phyloP scores from a whole-genome alignment of 2,888 invertebrate species.

The Diabrotica balteata region DNA sequence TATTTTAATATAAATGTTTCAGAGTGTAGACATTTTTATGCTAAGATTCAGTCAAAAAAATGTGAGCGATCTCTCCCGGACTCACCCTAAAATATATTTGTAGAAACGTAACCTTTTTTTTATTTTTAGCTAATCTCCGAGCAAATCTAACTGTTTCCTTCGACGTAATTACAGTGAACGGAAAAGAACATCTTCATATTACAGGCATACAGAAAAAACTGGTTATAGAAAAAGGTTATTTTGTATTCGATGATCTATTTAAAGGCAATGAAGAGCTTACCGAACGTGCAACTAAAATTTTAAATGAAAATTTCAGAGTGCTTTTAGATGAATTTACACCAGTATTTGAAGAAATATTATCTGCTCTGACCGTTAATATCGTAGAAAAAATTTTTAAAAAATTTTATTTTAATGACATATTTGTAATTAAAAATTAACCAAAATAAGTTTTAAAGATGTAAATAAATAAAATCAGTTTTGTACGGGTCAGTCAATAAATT shows the following conservation, averaged over 20 bases:
- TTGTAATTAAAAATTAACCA: conserved; percentile 40
- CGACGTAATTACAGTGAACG: conserved; percentile 62
- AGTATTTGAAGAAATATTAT: conserved; percentile 67
- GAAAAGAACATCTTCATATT: conserved; percentile 66
- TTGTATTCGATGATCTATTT: conserved; percentile 72
- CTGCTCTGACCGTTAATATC: conserved; percentile 62
- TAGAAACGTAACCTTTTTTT: neutral
- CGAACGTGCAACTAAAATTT: conserved; percentile 71
- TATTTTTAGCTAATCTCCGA: conserved; percentile 67
- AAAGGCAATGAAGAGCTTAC: conserved; percentile 67
- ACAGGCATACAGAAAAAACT: conserved; percentile 68
- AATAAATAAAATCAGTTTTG: too few relatives aligned
- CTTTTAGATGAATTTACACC: conserved; percentile 71
- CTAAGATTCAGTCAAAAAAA: too few relatives aligned
- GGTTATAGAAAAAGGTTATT: conserved; percentile 66
- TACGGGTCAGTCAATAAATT: too few relatives aligned
- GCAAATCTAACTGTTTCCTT: conserved; percentile 65
- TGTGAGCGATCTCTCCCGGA: too few relatives aligned
- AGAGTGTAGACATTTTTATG: too few relatives aligned
- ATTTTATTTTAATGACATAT: conserved; percentile 63
- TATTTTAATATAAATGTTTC: too few relatives aligned
- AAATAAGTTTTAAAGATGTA: too few relatives aligned
- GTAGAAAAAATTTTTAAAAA: conserved; percentile 64
- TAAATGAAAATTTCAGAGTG: conserved; percentile 76
- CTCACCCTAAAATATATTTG: too few relatives aligned